Percentiles rank a stretch among this genome's conserved stretches.
Conservation (phyloP, 2,797 vertebrate species). For the Ctenosaura bakeri region DNA sequence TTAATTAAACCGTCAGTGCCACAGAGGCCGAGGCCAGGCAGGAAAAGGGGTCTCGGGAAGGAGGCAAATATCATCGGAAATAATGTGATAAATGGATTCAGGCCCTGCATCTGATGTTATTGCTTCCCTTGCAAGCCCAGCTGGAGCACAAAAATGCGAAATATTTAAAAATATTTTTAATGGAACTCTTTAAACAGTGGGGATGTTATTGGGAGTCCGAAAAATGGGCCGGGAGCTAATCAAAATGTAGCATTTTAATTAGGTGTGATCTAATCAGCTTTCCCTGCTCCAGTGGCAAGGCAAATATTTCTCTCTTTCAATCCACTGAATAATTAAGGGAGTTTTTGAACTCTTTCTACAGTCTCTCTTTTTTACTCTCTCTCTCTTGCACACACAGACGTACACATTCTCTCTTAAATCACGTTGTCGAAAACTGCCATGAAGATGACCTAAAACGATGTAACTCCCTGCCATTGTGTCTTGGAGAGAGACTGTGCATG, state of each 20-base stretch:
- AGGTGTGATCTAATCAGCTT: slow-evolving; percentile 71
- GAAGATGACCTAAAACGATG: background rate
- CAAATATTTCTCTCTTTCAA: slow-evolving; percentile 48
- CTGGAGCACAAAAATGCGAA: slow-evolving; percentile 52
- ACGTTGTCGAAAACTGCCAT: background rate
- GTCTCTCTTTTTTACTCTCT: background rate
- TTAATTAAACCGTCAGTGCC: slow-evolving; percentile 43
- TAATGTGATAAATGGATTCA: slow-evolving; percentile 52
- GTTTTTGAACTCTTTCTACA: slow-evolving; percentile 51
- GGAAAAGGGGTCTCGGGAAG: background rate
- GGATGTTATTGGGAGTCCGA: slow-evolving; percentile 49
- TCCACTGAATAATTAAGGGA: slow-evolving; percentile 50
- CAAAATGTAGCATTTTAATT: slow-evolving; percentile 71
- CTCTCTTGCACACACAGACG: background rate
- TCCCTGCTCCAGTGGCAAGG: slow-evolving; percentile 16
- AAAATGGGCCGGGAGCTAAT: slow-evolving; percentile 42
- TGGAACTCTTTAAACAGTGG: slow-evolving; percentile 48
- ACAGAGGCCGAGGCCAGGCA: background rate
- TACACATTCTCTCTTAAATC: slow-evolving; percentile 19
- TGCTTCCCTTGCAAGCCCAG: slow-evolving; percentile 37
- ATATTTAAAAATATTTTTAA: slow-evolving; percentile 58
- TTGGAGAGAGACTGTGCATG: background rate
- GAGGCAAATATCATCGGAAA: slow-evolving; percentile 23
- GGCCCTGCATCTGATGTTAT: slow-evolving; percentile 27
- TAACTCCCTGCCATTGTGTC: background rate